phyloP scores from a whole-genome alignment of 2,113 vertebrate species.

The Plecturocebus donacophilus region DNA sequence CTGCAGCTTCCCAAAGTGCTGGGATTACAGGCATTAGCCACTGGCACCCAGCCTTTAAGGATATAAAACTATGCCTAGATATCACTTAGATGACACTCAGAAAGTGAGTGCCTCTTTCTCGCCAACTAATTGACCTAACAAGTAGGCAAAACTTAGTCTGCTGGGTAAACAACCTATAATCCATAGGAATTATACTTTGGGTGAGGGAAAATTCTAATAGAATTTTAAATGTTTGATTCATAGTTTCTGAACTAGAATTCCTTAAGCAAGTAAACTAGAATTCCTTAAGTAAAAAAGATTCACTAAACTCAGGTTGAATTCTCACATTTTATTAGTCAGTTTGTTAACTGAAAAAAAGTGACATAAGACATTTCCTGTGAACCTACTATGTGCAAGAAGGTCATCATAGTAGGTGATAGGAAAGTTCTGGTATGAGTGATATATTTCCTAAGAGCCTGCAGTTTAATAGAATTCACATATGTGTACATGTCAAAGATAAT shows the following conservation, averaged over 20 bases:
- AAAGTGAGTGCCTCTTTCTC: neutral
- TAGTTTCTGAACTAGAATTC: conserved; percentile 4
- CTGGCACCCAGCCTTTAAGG: neutral
- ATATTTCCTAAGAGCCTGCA: neutral
- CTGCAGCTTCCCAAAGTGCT: no score
- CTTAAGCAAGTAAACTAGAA: neutral
- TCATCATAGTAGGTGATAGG: neutral
- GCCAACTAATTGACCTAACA: neutral
- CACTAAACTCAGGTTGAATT: neutral
- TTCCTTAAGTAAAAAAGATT: neutral
- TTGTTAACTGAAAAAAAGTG: neutral
- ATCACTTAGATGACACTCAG: neutral
- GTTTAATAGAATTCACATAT: neutral
- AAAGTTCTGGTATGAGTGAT: neutral
- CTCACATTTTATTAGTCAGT: neutral
- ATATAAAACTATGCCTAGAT: neutral
- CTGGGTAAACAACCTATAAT: neutral
- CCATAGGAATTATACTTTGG: neutral
- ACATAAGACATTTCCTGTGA: neutral
- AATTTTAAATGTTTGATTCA: neutral
- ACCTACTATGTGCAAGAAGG: neutral
- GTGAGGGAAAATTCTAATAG: neutral
- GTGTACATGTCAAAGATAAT: neutral
- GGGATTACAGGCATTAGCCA: no score
- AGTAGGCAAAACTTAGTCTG: neutral